Conservation (phyloP, 2,888 invertebrate genomes). For the Lycaena phlaeas region DNA sequence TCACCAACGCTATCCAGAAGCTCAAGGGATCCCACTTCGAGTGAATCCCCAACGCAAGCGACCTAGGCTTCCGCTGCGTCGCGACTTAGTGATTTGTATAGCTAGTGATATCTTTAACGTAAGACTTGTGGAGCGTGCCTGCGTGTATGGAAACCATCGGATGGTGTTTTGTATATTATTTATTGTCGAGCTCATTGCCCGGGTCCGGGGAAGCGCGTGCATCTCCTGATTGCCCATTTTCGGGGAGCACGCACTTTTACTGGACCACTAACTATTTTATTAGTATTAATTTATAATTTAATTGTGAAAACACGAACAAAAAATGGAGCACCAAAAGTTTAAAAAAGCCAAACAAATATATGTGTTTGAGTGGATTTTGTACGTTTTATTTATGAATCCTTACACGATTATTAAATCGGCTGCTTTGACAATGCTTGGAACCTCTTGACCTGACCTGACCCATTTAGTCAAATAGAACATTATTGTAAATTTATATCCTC, state of each 20-base stretch:
- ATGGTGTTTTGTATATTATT: constrained; percentile 69
- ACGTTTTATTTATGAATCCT: constrained; percentile 38
- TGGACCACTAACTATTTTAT: constrained; percentile 53
- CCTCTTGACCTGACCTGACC: no score
- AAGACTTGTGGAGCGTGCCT: constrained; percentile 60
- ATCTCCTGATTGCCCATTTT: constrained; percentile 67
- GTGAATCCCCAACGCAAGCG: constrained; percentile 52
- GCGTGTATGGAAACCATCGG: constrained; percentile 58
- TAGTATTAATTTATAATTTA: constrained; percentile 69
- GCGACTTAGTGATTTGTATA: constrained; percentile 57
- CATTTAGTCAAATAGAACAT: no score
- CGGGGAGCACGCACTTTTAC: constrained; percentile 50
- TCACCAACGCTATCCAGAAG: constrained; percentile 90
- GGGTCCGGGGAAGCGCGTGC: constrained; percentile 47
- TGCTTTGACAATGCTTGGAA: no score
- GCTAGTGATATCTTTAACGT: constrained; percentile 69
- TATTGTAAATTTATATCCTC: no score
- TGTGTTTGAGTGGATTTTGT: constrained; percentile 57
- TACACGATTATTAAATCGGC: no score
- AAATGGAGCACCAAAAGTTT: constrained; percentile 71
- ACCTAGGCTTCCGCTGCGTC: constrained; percentile 17
- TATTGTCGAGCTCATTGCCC: constrained; percentile 72
- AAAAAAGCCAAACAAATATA: constrained; percentile 65
- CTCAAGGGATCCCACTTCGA: constrained; percentile 79
- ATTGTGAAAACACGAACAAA: constrained; percentile 54